Base-by-base conservation (phyloP, 2,888 invertebrate genomes). In the Gastracanthus pulcherrimus region DNA sequence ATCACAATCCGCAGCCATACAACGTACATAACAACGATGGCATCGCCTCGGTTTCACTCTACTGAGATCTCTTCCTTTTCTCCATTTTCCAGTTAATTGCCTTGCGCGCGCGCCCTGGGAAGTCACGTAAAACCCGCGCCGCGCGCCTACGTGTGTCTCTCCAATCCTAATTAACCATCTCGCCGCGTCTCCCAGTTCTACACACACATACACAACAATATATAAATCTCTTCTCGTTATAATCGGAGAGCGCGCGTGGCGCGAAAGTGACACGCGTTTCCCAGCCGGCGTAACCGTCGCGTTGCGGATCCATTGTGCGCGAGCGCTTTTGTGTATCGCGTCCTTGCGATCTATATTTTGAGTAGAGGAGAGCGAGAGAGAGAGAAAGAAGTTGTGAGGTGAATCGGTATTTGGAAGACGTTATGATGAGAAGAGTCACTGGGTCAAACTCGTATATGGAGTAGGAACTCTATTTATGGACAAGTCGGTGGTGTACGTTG, bases 221-320 rank as follows among this genome's bases (percentile, higher is more conserved):
- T 62, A 55, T 70, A 23, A 55, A 62, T 64, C 38, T 67, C 6
- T n/a, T 41, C 51, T 55, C 45, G 66, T 60, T 67, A 41, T 67
- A 45, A 79, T 67, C 45, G 60, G 55, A 13, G 31, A 23, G 72
- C 26, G 48, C 23, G 29, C 16, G 31, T 29, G 19, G 55, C 62
- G 76, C 76, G 76, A 81, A 77, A 81, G 76, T 76, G 81, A 76
- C 76, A 67, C 48, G 48, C n/a, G 76, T 69, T 74, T 76, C 76
- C 69, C 81, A 81, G 31, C 9, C 23, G 7, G 2, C 34, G n/a
- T 41, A 58, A 77, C 60, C 45, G n/a, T 23, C 67, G 23, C 48
- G n/a, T 41, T 41, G 41, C 16, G 31, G 16, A n/a, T 6, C n/a
- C 19, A 69, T 77, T 71, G 78, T 71, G 34, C 31, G 29, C 41